Evolutionary conservation across 2,888 invertebrate species (phyloP).

Genomic region (Drosophila longiperda): DNA sequence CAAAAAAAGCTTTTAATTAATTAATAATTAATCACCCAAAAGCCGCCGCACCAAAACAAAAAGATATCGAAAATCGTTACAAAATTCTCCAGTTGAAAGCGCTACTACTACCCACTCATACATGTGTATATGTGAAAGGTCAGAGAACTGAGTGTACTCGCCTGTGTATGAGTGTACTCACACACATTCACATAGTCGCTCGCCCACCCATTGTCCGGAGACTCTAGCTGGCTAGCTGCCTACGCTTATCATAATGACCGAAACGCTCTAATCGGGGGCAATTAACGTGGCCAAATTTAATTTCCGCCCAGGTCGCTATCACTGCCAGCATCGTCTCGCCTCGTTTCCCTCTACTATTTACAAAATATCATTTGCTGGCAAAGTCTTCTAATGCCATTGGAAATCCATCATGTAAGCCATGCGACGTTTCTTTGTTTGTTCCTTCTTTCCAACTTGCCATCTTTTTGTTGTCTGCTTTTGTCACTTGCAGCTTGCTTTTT

Average conservation of each 20-base stretch:
- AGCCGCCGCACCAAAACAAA: slow-evolving; percentile 40
- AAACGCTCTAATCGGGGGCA: slow-evolving; percentile 76
- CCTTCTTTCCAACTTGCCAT: slow-evolving; percentile 21
- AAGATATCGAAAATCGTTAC: slow-evolving; percentile 43
- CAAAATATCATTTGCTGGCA: slow-evolving; percentile 70
- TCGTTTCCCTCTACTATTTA: slow-evolving; percentile 60
- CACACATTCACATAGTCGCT: not conserved
- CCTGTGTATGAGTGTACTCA: slow-evolving; percentile 9
- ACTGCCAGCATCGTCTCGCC: slow-evolving; percentile 12
- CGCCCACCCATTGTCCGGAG: slow-evolving; percentile 49
- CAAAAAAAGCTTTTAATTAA: slow-evolving; percentile 74
- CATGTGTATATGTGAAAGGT: slow-evolving; percentile 15
- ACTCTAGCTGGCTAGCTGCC: slow-evolving; percentile 18
- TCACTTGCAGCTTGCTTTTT: slow-evolving; percentile 40
- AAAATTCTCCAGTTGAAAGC: slow-evolving; percentile 31
- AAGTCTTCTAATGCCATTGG: slow-evolving; percentile 60
- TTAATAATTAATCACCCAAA: slow-evolving; percentile 74
- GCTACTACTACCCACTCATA: not conserved
- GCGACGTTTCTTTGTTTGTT: slow-evolving; percentile 33
- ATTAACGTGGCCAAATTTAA: slow-evolving; percentile 78
- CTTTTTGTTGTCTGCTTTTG: slow-evolving; percentile 42
- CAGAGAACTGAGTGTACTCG: not conserved
- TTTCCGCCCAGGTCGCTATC: slow-evolving; percentile 75
- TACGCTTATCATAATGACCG: slow-evolving; percentile 74
- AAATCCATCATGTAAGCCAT: slow-evolving; percentile 75